Evolutionary conservation across 2,888 invertebrate genomes (phyloP), one percentile per base, ranked within the genome.

Genomic region (Limnephilus auricula): DNA sequence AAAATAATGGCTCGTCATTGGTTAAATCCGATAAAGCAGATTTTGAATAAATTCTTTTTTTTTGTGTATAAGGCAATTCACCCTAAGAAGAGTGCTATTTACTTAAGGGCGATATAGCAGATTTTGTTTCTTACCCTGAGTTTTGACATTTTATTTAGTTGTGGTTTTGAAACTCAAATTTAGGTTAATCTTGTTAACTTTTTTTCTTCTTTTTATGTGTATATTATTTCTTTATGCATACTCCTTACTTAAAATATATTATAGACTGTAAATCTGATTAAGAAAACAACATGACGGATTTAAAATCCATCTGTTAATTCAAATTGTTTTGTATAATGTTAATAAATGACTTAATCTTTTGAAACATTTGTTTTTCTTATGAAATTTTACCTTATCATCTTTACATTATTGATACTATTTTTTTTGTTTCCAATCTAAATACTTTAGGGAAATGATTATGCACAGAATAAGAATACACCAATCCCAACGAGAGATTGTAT

Each of bases 311-410:
- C 30, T 86, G 50, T 30, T 30, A 45, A 86, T 18, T n/a, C 31
- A 10, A 40, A 86, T 45, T 2, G 15, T 82, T 65, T 82, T 31
- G 45, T 86, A n/a, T 45, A 40, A 86, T 86, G 10, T 82, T 82
- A 82, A 82, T 82, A 86, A 40, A 86, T 31, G 18, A 86, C 85
- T 45, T 86, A 86, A 40, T 30, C 30, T 31, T 40, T 86, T 86
- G 25, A 82, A 82, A 82, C 37, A 82, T 34, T 25, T 82, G 32
- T 82, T 82, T 82, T 34, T 82, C 25, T 25, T 65, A 15, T 1
- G 15, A 50, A n/a, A n/a, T 40, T 40, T 40, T 40, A 40, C 40
- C 34, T 40, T 40, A 12, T 40, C 40, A 40, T n/a, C n/a, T 65
- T 65, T 5, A 65, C 45, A 45, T 45, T 50, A 50, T 50, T 50